These are phyloP conservation scores for Eupithecia pulchellata DNA, from an alignment of 2,888 invertebrate genomes.

Conservation along the genomic window DNA sequence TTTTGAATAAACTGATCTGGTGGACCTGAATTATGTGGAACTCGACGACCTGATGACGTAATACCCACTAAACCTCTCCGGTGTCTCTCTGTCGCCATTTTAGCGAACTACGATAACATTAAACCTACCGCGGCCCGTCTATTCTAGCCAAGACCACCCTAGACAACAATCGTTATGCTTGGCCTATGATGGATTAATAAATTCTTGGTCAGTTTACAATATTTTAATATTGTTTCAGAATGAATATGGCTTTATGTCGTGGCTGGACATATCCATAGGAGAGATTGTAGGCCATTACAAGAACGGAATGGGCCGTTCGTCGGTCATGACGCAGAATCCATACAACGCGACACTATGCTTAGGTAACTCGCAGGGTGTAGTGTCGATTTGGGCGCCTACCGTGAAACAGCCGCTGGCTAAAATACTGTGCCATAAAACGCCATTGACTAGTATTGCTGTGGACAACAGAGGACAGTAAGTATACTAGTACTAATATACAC, in stretches of 20 bases:
- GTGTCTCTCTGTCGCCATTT: too few relatives aligned
- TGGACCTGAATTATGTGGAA: too few relatives aligned
- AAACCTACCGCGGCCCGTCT: too few relatives aligned
- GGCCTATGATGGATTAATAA: not conserved
- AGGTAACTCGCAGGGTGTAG: slow-evolving; percentile 96
- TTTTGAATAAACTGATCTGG: too few relatives aligned
- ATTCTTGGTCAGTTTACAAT: not conserved
- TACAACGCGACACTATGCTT: slow-evolving; percentile 95
- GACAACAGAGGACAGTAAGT: slow-evolving; percentile 93
- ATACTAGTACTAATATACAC: not conserved
- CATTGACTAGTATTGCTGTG: slow-evolving; percentile 92
- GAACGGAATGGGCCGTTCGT: slow-evolving; percentile 91
- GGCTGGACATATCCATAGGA: slow-evolving; percentile 98
- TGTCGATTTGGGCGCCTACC: slow-evolving; percentile 98
- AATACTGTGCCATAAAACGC: slow-evolving; percentile 95
- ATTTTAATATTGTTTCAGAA: slow-evolving; percentile 72
- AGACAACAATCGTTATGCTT: not conserved
- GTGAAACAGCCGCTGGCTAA: slow-evolving; percentile 93
- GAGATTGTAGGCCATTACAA: slow-evolving; percentile 92
- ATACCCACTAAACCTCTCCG: too few relatives aligned
- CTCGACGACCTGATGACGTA: too few relatives aligned
- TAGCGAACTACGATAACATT: too few relatives aligned
- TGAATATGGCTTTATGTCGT: slow-evolving; percentile 92
- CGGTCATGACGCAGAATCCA: slow-evolving; percentile 96
- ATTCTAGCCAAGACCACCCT: not conserved